Base-by-base conservation (phyloP, 2,113 vertebrate species). In the Balaenoptera acutorostrata region DNA sequence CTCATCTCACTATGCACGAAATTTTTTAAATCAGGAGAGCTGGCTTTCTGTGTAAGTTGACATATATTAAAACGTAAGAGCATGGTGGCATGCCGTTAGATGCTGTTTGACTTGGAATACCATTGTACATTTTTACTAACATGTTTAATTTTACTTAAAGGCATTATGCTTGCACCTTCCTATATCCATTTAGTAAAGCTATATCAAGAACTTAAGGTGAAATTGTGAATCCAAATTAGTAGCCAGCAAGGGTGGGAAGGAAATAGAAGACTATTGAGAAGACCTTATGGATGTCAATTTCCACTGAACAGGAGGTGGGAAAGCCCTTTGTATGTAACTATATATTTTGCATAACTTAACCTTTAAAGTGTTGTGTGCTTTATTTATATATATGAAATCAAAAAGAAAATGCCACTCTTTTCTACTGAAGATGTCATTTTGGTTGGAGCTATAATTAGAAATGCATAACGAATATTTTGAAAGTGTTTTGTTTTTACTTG, bases 311-410 rank as follows among this genome's bases (percentile, higher is more conserved):
- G 89, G 92, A 97, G 97, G 98, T 92, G 69, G 78, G 82, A 63
- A 41, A 95, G 25, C 66, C 83, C 63, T 97, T 98, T 97, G 97
- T 97, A 97, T 77, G 92, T 98, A 98, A 82, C 97, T 91, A 89
- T 89, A 97, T 92, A 98, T 98, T 98, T 98, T 98, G 98, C 98
- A 99, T 99, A 98, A 98, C 97, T 98, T 98, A 99, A 98, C 98
- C 98, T 99, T 99, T 98, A 98, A 98, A 98, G 97, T 98, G 94
- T 98, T 98, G 97, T 98, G 98, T 98, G 95, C 98, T 98, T 98
- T 98, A 98, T 98, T 98, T 97, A 95, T 97, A 96, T 77, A 93
- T 93, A 95, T 97, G 98, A 95, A 97, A 99, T 98, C 96, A 98
- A 98, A 98, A 98, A 91, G 96, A 98, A 98, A 98, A 98, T 98